These are phyloP conservation scores for Heliopora coerulea DNA, from an alignment of 92 coral and sea anemone species.

Conservation along the genomic window DNA sequence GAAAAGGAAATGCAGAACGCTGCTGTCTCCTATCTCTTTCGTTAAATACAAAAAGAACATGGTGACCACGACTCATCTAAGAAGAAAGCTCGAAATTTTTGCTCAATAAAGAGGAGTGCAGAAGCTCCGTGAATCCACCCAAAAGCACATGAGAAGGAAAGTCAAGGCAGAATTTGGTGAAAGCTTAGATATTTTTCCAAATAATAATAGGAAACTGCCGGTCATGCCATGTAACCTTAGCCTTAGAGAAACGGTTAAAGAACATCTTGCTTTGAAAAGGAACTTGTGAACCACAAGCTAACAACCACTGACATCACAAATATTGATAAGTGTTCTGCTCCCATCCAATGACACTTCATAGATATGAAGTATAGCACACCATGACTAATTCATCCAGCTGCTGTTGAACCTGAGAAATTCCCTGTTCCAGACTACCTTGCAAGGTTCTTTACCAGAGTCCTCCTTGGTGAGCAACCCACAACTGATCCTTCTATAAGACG, in stretches of 20 bases:
- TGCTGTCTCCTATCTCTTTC: too few relatives aligned
- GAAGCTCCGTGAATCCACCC: slow-evolving; percentile 27
- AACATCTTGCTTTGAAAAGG: slow-evolving; percentile 25
- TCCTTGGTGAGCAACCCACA: slow-evolving; percentile 34
- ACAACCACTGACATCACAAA: neutral
- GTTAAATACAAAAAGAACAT: slow-evolving; percentile 15
- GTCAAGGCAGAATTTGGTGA: slow-evolving; percentile 46
- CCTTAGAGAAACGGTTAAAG: slow-evolving; percentile 25
- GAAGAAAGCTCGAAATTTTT: slow-evolving; percentile 42
- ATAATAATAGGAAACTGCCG: slow-evolving; percentile 51
- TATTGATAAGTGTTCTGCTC: neutral
- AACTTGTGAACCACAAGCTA: slow-evolving; percentile 13
- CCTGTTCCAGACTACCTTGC: slow-evolving; percentile 41
- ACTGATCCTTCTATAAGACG: slow-evolving; percentile 44
- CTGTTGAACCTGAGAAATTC: slow-evolving; percentile 29
- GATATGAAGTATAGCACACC: slow-evolving; percentile 25
- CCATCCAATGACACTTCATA: neutral
- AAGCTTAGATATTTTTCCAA: slow-evolving; percentile 46
- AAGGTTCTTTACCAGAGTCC: slow-evolving; percentile 47
- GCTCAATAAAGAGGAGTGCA: slow-evolving; percentile 21
- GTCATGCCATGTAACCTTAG: slow-evolving; percentile 41
- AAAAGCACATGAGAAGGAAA: slow-evolving; percentile 51
- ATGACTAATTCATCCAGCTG: slow-evolving; percentile 52
- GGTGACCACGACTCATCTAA: slow-evolving; percentile 36
- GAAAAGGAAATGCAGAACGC: too few relatives aligned